Evolutionary conservation across 2,113 vertebrate species (phyloP), one percentile per base, ranked within the genome.

Genomic region (Choloepus hoffmanni): DNA sequence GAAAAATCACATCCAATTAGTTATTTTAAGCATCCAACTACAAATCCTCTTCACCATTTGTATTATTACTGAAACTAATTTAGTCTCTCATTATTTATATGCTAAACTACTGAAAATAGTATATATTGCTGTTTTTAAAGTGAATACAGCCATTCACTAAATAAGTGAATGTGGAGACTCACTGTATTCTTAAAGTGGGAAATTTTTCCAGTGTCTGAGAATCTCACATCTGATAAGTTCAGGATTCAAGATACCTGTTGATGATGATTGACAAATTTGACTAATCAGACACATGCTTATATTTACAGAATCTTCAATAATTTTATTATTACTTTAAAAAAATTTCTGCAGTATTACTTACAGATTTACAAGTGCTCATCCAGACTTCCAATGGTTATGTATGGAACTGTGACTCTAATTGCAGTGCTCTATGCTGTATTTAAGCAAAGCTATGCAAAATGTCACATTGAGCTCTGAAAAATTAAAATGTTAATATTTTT

Each of bases 401-500:
- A 28, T 10, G 15, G 55, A 91, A 60, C 50, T 45, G 21, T 36
- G 23, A 36, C 45, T 85, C 68, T 97, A 96, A 97, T 77, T 94
- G 23, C 55, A 55, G 28, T 73, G 60, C 60, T 50, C 79, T 18
- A 63, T 60, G 68, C 94, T 96, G 72, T 95, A 86, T 96, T 93
- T 97, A 94, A 97, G 86, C 86, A 94, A 95, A 89, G 78, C 91
- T 96, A 74, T 86, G 73, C 55, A 93, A 94, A 97, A 92, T 97
- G 94, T 97, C 95, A 98, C 86, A 77, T 2, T 73, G 84, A 96
- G 79, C 83, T 94, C 79, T 96, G 74, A 97, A 97, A 98, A 97
- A 98, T 94, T 97, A 97, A 97, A 97, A 96, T 93, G 89, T 97
- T 98, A 96, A 96, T 96, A 97, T 62, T 93, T 97, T 96, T 98